A percentile compares a stretch with the other conserved stretches of the same genome.
These are phyloP conservation scores for Lophura nycthemera DNA, from an alignment of 2,113 vertebrate genomes.

Conservation along the genomic window DNA sequence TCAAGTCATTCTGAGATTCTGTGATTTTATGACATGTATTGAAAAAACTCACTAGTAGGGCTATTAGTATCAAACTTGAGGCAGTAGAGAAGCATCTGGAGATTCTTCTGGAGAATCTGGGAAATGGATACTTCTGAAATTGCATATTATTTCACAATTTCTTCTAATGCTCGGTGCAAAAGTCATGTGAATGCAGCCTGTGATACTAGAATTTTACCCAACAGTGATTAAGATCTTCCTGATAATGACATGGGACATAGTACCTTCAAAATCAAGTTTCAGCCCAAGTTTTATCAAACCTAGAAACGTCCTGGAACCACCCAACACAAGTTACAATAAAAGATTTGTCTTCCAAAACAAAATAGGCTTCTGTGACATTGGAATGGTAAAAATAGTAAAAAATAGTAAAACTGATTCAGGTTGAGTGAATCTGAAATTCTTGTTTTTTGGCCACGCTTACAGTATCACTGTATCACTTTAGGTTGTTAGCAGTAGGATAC, in stretches of 20 bases:
- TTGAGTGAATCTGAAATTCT: not conserved
- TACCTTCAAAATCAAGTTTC: not conserved
- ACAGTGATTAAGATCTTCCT: not conserved
- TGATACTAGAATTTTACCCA: not conserved
- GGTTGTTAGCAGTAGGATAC: no score
- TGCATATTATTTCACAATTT: not conserved
- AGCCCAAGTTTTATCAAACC: not conserved
- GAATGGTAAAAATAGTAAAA: not conserved
- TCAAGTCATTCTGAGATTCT: not conserved
- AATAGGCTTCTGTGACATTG: not conserved
- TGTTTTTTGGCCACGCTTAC: not conserved
- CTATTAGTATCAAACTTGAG: not conserved
- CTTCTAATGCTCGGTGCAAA: not conserved
- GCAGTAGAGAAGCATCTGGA: not conserved
- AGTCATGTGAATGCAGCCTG: not conserved
- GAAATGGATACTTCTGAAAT: not conserved
- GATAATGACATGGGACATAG: not conserved
- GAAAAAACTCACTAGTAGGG: not conserved
- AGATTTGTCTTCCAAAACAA: not conserved
- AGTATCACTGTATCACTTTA: not conserved
- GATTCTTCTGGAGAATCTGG: not conserved
- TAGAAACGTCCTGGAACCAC: not conserved
- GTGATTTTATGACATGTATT: not conserved
- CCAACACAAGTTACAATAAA: not conserved
- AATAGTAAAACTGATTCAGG: not conserved